A percentile compares a stretch with the other conserved stretches of the same genome.
Conservation (phyloP, 2,888 invertebrate species). For the Phortica okadai region DNA sequence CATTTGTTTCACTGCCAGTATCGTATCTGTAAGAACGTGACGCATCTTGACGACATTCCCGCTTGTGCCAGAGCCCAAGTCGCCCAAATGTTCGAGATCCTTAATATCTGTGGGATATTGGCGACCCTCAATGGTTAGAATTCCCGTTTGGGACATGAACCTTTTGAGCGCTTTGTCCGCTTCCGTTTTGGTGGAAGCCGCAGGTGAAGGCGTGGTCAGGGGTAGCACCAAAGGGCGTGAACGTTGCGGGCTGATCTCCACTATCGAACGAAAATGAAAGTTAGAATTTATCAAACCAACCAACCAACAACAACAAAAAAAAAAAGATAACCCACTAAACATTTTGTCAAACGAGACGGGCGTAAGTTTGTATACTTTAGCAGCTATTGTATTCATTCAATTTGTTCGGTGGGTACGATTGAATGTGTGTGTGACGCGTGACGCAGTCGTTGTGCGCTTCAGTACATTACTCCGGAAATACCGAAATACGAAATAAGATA, state of each 20-base stretch:
- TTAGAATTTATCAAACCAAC: not conserved
- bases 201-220: conserved; percentile 78
- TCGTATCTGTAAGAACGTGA: conserved; percentile 88
- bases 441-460: conserved; percentile 43
- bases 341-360: not conserved
- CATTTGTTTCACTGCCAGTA: conserved; percentile 99
- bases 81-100: conserved; percentile 90
- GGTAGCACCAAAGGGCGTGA: conserved; percentile 80
- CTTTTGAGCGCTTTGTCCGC: conserved; percentile 91
- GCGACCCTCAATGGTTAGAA: conserved; percentile 87
- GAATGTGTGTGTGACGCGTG: conserved; percentile 36
- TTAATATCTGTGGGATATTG: conserved; percentile 88
- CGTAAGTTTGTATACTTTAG: too few relatives aligned
- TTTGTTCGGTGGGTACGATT: conserved; percentile 35
- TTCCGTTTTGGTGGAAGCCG: conserved; percentile 83
- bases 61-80: conserved; percentile 96
- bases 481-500: conserved; percentile 56
- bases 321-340: conserved; percentile 6
- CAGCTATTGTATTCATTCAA: not conserved
- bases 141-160: conserved; percentile 95
- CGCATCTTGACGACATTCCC: conserved; percentile 98
- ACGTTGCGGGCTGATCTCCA: conserved; percentile 78
- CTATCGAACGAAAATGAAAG: conserved; percentile 50
- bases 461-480: conserved; percentile 71
- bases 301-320: conserved; percentile 10